phyloP scores from a whole-genome alignment of 2,113 vertebrate species.

The Oreocharis arfaki region DNA sequence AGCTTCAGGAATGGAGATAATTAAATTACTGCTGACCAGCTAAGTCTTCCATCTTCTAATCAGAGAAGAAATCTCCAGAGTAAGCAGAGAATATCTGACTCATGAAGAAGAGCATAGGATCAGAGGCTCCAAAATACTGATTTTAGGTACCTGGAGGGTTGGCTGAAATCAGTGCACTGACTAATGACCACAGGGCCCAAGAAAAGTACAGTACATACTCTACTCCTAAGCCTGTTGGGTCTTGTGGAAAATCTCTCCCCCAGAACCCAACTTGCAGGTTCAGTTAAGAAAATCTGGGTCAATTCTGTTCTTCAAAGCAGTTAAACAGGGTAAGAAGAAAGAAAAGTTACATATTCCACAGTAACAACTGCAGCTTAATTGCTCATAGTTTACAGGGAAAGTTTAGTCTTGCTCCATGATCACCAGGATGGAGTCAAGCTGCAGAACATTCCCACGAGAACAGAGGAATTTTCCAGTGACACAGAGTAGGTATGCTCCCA shows the following conservation, averaged over 20 bases:
- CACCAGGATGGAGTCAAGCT: background rate
- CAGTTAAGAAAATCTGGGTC: background rate
- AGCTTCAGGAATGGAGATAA: background rate
- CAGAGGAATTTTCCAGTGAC: background rate
- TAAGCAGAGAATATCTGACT: background rate
- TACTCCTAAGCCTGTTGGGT: background rate
- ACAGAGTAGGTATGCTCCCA: background rate
- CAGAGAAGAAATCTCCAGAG: background rate
- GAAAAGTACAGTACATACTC: background rate
- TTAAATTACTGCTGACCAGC: background rate
- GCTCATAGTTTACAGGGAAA: background rate
- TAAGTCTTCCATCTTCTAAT: background rate
- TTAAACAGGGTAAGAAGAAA: background rate
- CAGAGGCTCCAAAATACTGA: background rate
- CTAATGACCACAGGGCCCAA: background rate
- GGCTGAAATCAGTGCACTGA: background rate
- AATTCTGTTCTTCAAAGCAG: background rate
- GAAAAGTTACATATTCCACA: background rate
- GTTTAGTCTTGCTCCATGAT: background rate
- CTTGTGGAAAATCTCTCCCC: background rate
- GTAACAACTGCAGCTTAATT: background rate
- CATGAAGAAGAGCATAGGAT: background rate
- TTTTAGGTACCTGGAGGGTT: background rate
- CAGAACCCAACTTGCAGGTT: background rate
- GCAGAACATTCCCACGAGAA: background rate